Evolutionary conservation across 30 jellyfish, hydroid and myxozoan genomes (phyloP), one percentile per base, ranked within the genome.

Genomic region (Rhopilema esculentum): DNA sequence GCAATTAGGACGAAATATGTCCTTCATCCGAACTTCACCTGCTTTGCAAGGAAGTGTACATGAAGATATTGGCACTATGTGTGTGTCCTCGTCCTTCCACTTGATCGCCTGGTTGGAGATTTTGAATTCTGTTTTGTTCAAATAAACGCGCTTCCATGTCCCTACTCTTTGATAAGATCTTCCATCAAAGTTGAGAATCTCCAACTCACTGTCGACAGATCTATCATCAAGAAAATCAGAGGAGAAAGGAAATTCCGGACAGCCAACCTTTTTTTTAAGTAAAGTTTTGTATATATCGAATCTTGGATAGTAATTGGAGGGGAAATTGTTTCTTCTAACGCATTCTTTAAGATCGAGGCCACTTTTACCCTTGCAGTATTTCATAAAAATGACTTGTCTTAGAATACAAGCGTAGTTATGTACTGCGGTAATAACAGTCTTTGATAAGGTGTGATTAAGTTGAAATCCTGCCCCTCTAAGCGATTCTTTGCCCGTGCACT

Each of bases 401-500:
- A 77, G 25, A 49, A 19, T 27, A 24, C 87, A 77, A 15, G 87
- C 87, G 29, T 8, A 52, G 8, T 20, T 79, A 24, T 79, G 74
- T 21, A 79, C 81, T 4, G 89, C 89, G 57, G 66, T 79, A 49
- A 79, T 53, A 22, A 79, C 79, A 8, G 89, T 4, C 82, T 20
- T 28, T 7, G 61, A 29, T 29, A 24, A 15, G 29, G 79, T n/a
- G 64, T 63, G 72, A 24, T 31, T 22, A 9, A 49, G 21, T 7
- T 49, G 27, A 9, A 79, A 23, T 1, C 40, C 40, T 8, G 83
- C 18, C 30, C 57, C 61, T 0, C 1, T 40, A 0, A 79, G 65
- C 19, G 83, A 65, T 64, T 79, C 89, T 21, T 79, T 57, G 40
- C 89, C 89, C 12, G 89, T 79, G 69, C 89, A 79, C 25, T 8